phyloP scores from a whole-genome alignment of 2,888 invertebrate genomes.

The Notodonta dromedarius region DNA sequence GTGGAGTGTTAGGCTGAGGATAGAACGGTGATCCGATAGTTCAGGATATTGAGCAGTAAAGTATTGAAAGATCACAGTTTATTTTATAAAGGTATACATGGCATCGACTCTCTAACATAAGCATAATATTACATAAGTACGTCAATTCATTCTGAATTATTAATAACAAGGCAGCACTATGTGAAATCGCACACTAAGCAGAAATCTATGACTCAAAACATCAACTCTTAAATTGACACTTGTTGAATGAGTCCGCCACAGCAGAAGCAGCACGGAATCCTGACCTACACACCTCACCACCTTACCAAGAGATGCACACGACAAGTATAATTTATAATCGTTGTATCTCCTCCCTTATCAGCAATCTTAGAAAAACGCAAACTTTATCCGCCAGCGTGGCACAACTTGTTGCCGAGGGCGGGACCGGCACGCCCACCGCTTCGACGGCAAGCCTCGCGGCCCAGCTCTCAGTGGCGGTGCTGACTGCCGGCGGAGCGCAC shows the following conservation, averaged over 20 bases:
- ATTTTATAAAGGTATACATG: no score
- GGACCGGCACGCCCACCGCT: slow-evolving; percentile 50
- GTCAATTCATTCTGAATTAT: no score
- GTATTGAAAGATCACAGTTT: no score
- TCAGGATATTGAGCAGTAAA: no score
- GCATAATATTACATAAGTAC: no score
- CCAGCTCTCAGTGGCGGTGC: slow-evolving; percentile 27
- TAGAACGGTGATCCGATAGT: slow-evolving; percentile 13
- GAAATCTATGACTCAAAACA: no score
- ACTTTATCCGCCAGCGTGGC: slow-evolving; percentile 6
- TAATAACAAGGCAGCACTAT: no score
- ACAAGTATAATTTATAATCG: not conserved
- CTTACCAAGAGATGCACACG: not conserved
- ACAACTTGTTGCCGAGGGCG: slow-evolving; percentile 77
- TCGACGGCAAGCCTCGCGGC: slow-evolving; percentile 22
- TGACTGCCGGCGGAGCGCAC: slow-evolving; percentile 34
- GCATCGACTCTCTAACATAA: no score
- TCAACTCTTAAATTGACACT: not conserved
- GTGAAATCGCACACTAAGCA: no score
- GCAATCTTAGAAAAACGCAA: slow-evolving; percentile 23
- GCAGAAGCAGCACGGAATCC: no score
- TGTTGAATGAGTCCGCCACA: slow-evolving; percentile 9
- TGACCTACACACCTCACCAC: not conserved
- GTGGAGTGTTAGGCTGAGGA: slow-evolving; percentile 33
- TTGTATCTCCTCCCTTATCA: slow-evolving; percentile 23